phyloP scores from a whole-genome alignment of 2,797 vertebrate species.

The Philypnodon macrostomus region DNA sequence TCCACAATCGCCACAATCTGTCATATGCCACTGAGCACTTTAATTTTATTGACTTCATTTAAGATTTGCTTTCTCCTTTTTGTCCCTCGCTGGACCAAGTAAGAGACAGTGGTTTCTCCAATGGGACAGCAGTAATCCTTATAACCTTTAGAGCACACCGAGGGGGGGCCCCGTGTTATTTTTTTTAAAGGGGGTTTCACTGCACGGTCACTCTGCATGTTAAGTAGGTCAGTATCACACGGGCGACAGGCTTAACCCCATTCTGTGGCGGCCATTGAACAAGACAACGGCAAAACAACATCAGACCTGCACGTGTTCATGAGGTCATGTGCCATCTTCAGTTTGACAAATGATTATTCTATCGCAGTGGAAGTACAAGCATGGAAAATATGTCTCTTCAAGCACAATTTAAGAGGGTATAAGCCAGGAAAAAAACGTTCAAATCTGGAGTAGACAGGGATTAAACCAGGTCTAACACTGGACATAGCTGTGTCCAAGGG shows the following conservation, averaged over 20 bases:
- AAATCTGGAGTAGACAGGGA: no score
- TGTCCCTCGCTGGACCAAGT: not conserved
- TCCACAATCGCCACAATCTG: constrained; percentile 22
- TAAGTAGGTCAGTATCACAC: constrained; percentile 80
- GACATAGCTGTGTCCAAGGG: no score
- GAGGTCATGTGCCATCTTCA: no score
- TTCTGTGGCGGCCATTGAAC: constrained; percentile 37
- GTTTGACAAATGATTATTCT: no score
- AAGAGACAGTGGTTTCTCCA: not conserved
- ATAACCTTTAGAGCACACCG: constrained; percentile 16
- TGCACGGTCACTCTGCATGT: constrained; percentile 41
- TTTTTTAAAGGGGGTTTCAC: constrained; percentile 67
- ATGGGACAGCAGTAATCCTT: constrained; percentile 32
- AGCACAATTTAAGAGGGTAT: no score
- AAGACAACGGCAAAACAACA: constrained; percentile 18
- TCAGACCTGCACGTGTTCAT: constrained; percentile 1
- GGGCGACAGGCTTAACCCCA: constrained; percentile 59
- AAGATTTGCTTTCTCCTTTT: not conserved
- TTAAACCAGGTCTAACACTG: no score
- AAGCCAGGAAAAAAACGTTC: no score
- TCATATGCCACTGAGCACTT: constrained; percentile 23
- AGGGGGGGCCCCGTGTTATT: constrained; percentile 57
- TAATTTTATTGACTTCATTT: constrained; percentile 1
- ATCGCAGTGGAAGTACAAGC: no score
- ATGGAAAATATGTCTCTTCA: no score